phyloP scores from a whole-genome alignment of 2,113 vertebrate species.

The Corapipo altera region DNA sequence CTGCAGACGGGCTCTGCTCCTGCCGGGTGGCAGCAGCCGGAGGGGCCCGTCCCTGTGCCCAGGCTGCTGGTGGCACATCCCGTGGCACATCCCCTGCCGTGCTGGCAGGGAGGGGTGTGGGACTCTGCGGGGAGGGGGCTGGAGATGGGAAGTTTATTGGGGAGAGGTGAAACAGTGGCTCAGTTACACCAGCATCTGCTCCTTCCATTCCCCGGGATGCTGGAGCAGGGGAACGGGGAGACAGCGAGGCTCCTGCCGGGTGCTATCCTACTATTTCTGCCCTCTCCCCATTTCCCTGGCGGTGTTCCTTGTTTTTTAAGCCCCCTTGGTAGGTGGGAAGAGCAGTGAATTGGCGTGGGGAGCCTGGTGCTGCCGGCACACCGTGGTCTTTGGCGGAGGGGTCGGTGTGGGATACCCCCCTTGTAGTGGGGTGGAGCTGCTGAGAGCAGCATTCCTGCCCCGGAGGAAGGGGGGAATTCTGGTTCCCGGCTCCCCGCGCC shows the following conservation, averaged over 20 bases:
- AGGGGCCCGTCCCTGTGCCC: not conserved
- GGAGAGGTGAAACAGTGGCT: not conserved
- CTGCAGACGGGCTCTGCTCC: not conserved
- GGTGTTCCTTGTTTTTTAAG: accelerated
- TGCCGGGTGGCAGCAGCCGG: not conserved
- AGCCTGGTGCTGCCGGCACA: not conserved
- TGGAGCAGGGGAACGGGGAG: accelerated
- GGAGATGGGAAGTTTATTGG: not conserved
- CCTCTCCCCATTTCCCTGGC: not conserved
- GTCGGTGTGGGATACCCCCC: accelerated
- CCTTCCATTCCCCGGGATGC: accelerated
- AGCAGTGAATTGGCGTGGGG: accelerated
- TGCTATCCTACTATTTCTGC: accelerated
- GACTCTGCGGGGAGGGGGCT: not conserved
- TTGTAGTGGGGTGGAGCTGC: not conserved
- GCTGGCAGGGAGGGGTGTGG: not conserved
- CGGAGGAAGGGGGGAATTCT: not conserved
- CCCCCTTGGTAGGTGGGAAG: not conserved
- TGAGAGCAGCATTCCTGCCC: not conserved
- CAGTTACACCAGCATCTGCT: not conserved
- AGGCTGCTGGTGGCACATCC: not conserved
- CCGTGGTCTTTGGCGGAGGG: not conserved
- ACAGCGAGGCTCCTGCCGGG: not conserved
- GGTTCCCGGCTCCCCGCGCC: not conserved
- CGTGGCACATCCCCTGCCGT: not conserved